Conservation (phyloP, 1,140 invertebrate genomes). For the Drosophila bipectinata region DNA sequence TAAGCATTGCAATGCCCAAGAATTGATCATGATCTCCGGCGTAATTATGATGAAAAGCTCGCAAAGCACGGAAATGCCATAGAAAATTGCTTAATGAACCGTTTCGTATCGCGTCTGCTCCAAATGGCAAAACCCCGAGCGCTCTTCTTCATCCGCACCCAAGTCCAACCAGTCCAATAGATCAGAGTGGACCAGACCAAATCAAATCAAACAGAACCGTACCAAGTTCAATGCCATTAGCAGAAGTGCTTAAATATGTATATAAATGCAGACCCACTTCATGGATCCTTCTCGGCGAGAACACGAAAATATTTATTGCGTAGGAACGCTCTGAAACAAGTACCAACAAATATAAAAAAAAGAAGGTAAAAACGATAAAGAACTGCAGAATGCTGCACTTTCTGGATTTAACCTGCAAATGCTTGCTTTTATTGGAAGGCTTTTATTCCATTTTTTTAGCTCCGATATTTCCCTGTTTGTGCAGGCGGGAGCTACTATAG, state of each 20-base stretch:
- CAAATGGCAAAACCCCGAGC: conserved; percentile 58
- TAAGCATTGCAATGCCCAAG: conserved; percentile 48
- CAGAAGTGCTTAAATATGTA: conserved; percentile 56
- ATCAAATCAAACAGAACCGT: conserved; percentile 6
- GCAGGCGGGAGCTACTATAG: conserved; percentile 40
- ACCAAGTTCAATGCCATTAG: conserved; percentile 72
- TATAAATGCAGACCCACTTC: conserved; percentile 38
- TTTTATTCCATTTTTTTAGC: conserved; percentile 5
- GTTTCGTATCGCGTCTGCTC: conserved; percentile 66
- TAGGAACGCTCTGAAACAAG: conserved; percentile 37
- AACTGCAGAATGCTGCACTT: conserved; percentile 33
- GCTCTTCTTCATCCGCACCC: conserved; percentile 13
- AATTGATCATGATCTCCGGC: conserved; percentile 34
- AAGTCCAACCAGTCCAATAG: conserved; percentile 42
- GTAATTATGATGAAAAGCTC: conserved; percentile 56
- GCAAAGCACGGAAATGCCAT: conserved; percentile 61
- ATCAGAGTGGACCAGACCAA: conserved; percentile 40
- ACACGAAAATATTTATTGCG: conserved; percentile 66
- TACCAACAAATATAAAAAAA: background rate
- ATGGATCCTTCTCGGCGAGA: conserved; percentile 5
- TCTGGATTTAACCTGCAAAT: conserved; percentile 25
- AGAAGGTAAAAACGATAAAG: conserved; percentile 3
- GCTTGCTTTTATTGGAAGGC: conserved; percentile 9
- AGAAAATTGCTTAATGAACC: conserved; percentile 79
- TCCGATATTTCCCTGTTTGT: conserved; percentile 4